phyloP scores from a whole-genome alignment of 2,113 vertebrate genomes.

The Sander vitreus region DNA sequence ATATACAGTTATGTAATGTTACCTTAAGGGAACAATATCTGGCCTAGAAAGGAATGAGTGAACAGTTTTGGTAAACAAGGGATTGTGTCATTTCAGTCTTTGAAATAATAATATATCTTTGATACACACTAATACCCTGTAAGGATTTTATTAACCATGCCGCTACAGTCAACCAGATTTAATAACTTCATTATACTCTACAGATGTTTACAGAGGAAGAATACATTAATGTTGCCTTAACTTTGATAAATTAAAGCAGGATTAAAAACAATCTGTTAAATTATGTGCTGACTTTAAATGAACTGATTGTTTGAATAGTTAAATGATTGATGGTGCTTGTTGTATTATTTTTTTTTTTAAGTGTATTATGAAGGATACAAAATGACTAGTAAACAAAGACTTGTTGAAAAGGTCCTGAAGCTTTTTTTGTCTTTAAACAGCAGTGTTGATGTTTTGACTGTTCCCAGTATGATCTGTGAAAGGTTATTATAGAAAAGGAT shows the following conservation, averaged over 20 bases:
- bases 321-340: not conserved
- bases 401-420: not conserved
- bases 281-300: not conserved
- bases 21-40: slow-evolving; percentile 3
- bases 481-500: not conserved
- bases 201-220: slow-evolving; percentile 18
- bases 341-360: not conserved
- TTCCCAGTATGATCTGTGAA: not conserved
- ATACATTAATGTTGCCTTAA: not conserved
- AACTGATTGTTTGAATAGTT: not conserved
- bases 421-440: not conserved
- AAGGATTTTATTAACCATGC: not conserved
- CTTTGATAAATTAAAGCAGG: not conserved
- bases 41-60: not conserved
- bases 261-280: too few species aligned
- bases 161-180: not conserved
- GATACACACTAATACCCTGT: not conserved
- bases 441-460: not conserved
- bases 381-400: slow-evolving; percentile 12
- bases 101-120: not conserved
- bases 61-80: slow-evolving; percentile 15
- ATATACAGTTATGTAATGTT: not conserved
- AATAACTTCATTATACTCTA: not conserved
- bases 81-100: not conserved
- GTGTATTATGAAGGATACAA: not conserved